Conservation (phyloP, 92 coral and sea anemone genomes). For the Bergia puertoricense region DNA sequence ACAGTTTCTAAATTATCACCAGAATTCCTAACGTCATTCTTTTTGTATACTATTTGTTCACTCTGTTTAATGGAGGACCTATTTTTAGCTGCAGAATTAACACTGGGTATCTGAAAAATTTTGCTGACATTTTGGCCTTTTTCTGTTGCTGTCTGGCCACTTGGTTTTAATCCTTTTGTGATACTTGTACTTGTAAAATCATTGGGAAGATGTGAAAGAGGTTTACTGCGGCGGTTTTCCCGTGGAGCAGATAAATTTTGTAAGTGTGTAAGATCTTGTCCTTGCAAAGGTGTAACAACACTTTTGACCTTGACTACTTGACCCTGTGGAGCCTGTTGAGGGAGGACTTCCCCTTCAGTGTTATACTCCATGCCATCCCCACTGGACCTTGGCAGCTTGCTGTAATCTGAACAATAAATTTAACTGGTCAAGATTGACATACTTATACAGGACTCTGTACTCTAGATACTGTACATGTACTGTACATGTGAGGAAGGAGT, state of each 20-base stretch:
- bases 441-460: too few relatives aligned
- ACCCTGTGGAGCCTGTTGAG: background rate
- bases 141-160: background rate
- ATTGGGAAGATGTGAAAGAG: background rate
- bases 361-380: constrained; percentile 97
- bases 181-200: background rate
- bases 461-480: too few relatives aligned
- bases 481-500: too few relatives aligned
- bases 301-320: background rate
- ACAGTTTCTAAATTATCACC: background rate
- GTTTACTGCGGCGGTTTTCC: background rate
- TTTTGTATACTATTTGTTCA: background rate
- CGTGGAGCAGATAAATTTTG: background rate
- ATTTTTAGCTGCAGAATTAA: background rate
- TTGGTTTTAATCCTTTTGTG: background rate
- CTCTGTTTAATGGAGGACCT: background rate
- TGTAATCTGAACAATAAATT: constrained; percentile 58
- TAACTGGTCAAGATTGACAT: background rate
- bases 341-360: constrained; percentile 31
- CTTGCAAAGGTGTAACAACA: constrained; percentile 1
- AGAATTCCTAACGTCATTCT: background rate
- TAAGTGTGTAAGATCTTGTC: constrained; percentile 28
- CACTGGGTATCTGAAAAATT: background rate
- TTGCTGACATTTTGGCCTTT: background rate
- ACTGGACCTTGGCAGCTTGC: constrained; percentile 92